Conservation (phyloP, 1,140 invertebrate species). For the Colletes gigas region DNA sequence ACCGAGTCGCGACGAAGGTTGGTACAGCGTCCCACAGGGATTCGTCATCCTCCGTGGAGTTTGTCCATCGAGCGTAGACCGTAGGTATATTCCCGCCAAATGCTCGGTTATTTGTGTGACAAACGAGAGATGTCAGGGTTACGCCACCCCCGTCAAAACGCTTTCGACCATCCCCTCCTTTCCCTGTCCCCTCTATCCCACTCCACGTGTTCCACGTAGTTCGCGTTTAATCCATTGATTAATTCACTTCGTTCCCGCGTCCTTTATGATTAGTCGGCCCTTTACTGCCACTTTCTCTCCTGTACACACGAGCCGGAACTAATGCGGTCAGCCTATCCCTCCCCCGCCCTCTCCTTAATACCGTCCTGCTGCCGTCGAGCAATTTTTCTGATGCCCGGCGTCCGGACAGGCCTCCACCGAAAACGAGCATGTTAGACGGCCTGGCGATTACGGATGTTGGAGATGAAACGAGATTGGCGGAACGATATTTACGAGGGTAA, state of each 20-base stretch:
- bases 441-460: conserved; percentile 41
- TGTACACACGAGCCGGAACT: conserved; percentile 71
- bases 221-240: conserved; percentile 81
- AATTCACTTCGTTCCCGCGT: conserved; percentile 79
- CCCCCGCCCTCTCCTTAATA: conserved; percentile 53
- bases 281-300: conserved; percentile 64
- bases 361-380: conserved; percentile 33
- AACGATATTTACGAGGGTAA: conserved; percentile 1
- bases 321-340: conserved; percentile 69
- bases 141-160: conserved; percentile 53
- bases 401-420: conserved; percentile 22
- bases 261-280: conserved; percentile 78
- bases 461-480: conserved; percentile 30
- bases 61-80: conserved; percentile 68
- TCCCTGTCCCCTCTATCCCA: conserved; percentile 21
- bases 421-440: conserved; percentile 37
- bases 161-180: conserved; percentile 41
- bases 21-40: conserved; percentile 61
- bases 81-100: conserved; percentile 70
- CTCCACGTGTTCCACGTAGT: conserved; percentile 56
- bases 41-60: conserved; percentile 70
- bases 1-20: conserved; percentile 45
- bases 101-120: conserved; percentile 79
- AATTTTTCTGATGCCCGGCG: conserved; percentile 58
- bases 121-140: conserved; percentile 79